phyloP scores from a whole-genome alignment of 53 echinoderm and acorn worm genomes.

The Mesocentrotus franciscanus region DNA sequence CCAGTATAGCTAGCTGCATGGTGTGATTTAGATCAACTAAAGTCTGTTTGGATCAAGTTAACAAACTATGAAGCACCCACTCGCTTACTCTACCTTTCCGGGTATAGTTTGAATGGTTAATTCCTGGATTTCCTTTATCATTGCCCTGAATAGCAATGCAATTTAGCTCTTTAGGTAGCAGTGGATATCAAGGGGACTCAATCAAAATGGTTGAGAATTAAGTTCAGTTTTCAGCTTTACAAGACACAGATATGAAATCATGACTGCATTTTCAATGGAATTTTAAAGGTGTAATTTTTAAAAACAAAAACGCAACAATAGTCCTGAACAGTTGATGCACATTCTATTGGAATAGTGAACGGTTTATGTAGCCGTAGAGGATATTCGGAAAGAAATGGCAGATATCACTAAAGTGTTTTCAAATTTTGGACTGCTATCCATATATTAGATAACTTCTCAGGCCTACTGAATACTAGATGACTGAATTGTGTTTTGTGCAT shows the following conservation, averaged over 20 bases:
- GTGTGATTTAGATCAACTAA: constrained; percentile 5
- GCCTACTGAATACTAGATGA: neutral
- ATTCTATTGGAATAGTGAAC: no score
- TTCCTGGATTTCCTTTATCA: neutral
- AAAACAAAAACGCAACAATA: no score
- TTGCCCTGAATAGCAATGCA: neutral
- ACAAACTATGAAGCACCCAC: neutral
- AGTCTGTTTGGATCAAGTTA: neutral
- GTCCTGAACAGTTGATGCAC: no score
- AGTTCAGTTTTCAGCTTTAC: neutral
- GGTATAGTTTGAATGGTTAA: neutral
- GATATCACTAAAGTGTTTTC: neutral
- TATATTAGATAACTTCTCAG: neutral
- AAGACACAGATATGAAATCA: neutral
- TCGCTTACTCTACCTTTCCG: neutral
- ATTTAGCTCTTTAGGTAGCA: neutral
- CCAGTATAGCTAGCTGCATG: constrained; percentile 9
- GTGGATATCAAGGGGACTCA: neutral
- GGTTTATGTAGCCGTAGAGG: neutral
- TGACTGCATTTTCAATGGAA: neutral
- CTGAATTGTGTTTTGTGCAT: neutral
- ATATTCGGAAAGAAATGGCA: no score
- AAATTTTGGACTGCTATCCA: neutral
- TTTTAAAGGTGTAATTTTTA: neutral
- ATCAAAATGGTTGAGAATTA: neutral